These are phyloP conservation scores for Limenitis camilla DNA, from an alignment of 2,888 invertebrate species.

Conservation along the genomic window DNA sequence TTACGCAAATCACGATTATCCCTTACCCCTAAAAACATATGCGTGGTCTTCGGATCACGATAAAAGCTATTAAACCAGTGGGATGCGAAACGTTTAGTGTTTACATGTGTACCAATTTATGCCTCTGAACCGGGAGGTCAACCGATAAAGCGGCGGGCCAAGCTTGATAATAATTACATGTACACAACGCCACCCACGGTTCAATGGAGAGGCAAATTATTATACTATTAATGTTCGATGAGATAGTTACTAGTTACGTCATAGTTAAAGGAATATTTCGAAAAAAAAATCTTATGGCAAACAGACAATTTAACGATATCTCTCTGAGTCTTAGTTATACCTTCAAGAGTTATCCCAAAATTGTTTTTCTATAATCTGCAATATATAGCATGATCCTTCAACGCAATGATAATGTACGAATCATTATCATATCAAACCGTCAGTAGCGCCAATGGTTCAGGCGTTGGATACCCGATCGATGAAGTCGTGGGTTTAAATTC, in stretches of 20 bases:
- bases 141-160: constrained; percentile 42
- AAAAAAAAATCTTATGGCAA: neutral
- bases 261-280: neutral
- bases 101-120: constrained; percentile 46
- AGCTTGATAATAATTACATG: constrained; percentile 56
- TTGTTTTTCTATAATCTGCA: no score
- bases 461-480: no score
- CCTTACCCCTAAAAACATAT: constrained; percentile 1
- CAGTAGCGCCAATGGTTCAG: no score
- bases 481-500: no score
- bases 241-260: neutral
- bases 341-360: no score
- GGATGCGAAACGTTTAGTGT: constrained; percentile 24
- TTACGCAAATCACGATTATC: neutral
- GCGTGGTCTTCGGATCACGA: constrained; percentile 8
- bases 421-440: no score
- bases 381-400: no score
- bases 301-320: no score
- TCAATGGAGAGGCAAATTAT: constrained; percentile 7
- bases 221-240: neutral
- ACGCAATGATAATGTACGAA: no score
- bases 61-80: constrained; percentile 12
- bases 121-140: constrained; percentile 35
- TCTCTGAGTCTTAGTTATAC: no score
- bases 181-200: constrained; percentile 37